A percentile compares a stretch with the other conserved stretches of the same genome.
Evolutionary conservation across 2,113 vertebrate genomes (phyloP).

Genomic region (Perca schrenkii): DNA sequence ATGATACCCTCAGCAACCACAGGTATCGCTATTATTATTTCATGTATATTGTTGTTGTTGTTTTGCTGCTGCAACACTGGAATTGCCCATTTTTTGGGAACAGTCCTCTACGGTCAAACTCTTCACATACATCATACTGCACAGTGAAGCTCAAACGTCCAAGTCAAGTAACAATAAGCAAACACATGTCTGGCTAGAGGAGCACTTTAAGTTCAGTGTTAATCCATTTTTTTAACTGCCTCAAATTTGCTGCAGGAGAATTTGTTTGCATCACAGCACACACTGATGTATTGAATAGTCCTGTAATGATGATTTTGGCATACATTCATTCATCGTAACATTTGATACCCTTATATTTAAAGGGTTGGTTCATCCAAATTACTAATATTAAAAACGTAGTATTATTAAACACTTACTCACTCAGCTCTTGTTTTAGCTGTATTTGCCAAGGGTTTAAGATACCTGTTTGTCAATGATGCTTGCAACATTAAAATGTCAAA

Average conservation of each 20-base stretch:
- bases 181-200: no score
- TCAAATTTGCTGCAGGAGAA: not conserved
- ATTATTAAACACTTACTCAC: not conserved
- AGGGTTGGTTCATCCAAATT: not conserved
- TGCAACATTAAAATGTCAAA: not conserved
- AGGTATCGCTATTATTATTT: no score
- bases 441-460: not conserved
- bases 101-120: no score
- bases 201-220: no score
- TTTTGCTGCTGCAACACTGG: no score
- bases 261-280: not conserved
- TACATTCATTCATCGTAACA: not conserved
- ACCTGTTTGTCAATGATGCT: not conserved
- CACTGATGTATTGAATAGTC: not conserved
- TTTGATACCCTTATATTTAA: not conserved
- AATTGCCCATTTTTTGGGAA: no score
- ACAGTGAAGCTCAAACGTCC: no score
- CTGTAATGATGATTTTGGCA: not conserved
- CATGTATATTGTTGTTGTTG: no score
- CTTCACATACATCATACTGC: no score
- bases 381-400: not conserved
- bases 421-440: not conserved
- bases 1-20: no score
- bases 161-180: no score
- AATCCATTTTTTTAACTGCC: no score